Evolutionary conservation across 2,797 vertebrate species (phyloP), one percentile per base, ranked within the genome.

Genomic region (Lagodon rhomboides): DNA sequence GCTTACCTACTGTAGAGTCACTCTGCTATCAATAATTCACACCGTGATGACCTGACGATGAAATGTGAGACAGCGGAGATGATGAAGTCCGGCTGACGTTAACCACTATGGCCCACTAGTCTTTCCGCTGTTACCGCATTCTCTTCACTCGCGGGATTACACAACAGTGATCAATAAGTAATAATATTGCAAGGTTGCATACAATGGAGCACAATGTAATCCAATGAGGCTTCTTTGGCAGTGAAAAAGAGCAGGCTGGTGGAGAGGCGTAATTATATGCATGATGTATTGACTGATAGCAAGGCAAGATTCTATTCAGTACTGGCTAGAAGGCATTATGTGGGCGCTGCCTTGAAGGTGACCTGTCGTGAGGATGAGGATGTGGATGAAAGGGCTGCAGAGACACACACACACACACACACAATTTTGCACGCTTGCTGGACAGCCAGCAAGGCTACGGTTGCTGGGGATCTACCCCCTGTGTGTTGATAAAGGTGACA

Each of bases 1-100:
- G 38, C 38, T 69, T 68, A 50, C 34, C 59, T 44, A 43, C 73
- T 41, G 16, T 18, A 64, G 53, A 74, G 73, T 72, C 80, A 49
- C 51, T 64, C 25, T 30, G 17, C 20, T 27, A 73, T 94, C 47
- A 91, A 91, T 93, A 88, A 92, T 91, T 93, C 75, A 94, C 55
- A 65, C 20, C 0, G n/a, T 17, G 50, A 72, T 68, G 82, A 82
- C 75, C 72, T 62, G 63, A 23, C 59, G 61, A 60, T 55, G 86
- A 86, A 91, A 92, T 71, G 68, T 83, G 84, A 92, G 84, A 81
- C 23, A 17, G 27, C 4, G 3, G 64, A 74, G 69, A 75, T 68
- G 85, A 85, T 77, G 69, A 76, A 73, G 77, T 60, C 67, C 15
- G 55, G 49, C 50, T 82, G 81, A 81, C 70, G 11, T 80, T 63